phyloP scores from a whole-genome alignment of 2,113 vertebrate genomes.

The Eurypyga helias region DNA sequence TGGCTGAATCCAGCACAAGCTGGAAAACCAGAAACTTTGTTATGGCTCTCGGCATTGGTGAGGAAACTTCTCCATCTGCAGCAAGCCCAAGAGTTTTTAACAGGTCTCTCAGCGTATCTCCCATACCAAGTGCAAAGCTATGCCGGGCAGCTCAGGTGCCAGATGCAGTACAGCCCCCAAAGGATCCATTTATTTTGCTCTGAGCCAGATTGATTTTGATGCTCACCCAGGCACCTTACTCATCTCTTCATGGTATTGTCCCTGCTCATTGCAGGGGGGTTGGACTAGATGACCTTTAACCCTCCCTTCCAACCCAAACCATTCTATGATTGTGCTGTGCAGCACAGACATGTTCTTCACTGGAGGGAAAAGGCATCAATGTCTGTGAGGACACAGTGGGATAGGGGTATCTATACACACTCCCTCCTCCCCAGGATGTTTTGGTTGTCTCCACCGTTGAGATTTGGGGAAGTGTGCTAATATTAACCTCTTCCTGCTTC shows the following conservation, averaged over 20 bases:
- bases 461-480: not conserved
- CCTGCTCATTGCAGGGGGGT: not conserved
- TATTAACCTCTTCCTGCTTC: not conserved
- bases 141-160: not conserved
- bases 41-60: not conserved
- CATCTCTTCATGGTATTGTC: not conserved
- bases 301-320: not conserved
- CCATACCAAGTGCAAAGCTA: not conserved
- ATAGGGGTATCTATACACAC: not conserved
- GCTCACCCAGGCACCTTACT: not conserved
- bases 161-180: not conserved
- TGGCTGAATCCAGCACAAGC: too few species aligned
- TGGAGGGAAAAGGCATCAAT: not conserved
- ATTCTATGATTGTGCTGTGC: not conserved
- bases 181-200: not conserved
- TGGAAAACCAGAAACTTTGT: not conserved
- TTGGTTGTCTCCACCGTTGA: not conserved
- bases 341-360: not conserved
- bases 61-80: not conserved
- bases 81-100: not conserved
- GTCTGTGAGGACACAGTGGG: not conserved
- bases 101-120: not conserved
- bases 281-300: not conserved
- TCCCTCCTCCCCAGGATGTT: not conserved
- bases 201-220: not conserved